Evolutionary conservation across 2,113 vertebrate species (phyloP), one percentile per base, ranked within the genome.

Genomic region (Aspidoscelis tigris): DNA sequence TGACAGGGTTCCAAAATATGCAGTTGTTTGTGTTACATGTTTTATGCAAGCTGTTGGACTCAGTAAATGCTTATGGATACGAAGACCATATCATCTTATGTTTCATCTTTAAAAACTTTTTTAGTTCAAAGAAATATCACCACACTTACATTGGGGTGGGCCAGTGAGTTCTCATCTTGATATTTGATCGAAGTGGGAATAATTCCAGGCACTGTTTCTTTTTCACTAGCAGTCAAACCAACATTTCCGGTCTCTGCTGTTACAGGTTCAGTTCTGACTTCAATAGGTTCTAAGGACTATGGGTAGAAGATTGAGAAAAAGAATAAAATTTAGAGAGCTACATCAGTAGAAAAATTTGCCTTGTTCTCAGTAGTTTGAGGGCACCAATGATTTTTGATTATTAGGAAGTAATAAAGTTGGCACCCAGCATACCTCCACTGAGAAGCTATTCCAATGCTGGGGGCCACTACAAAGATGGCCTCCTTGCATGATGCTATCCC

Each of bases 171-270:
- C 64, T 90, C 98, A 82, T 98, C 97, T 77, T 97, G 97, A 84
- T 99, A 99, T 83, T 97, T 97, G 92, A 99, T 99, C 74, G 96
- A 89, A 20, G 96, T 96, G 41, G 99, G 98, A 64, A 99, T 93
- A 88, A 8, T 90, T 90, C 91, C 72, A 64, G 95, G 39, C 2
- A 97, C 91, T 3, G 95, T 90, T 58, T 96, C 96, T 1, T 95
- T 97, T 26, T 95, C 96, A 11, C 44, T 64, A 47, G 79, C 89
- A 39, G 95, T 84, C 0, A 87, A 80, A 0, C 94, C 92, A 1
- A n/a, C 1, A 50, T 55, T 53, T 88, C 84, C 43, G 3, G 78
- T 89, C 93, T 94, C 94, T 83, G 94, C 20, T 2, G 88, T 86
- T 4, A 70, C 76, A 0, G 94, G 65, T 53, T 97, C 95, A 0